Conservation (phyloP, 2,797 vertebrate genomes). For the Sphenopsis melanotis region DNA sequence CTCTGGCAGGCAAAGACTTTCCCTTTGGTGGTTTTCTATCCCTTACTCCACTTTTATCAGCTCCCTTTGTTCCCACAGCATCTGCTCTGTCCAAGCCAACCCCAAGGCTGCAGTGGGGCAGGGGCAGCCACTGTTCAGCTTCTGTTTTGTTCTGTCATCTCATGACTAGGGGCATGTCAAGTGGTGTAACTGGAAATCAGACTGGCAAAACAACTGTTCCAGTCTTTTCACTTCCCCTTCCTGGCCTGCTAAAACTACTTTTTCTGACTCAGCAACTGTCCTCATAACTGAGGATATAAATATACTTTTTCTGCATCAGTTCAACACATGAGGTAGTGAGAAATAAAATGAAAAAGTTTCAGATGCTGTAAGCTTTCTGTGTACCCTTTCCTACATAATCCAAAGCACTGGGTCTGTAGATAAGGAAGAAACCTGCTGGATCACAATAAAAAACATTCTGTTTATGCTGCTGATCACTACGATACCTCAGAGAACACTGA, state of each 20-base stretch:
- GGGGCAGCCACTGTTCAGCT: not conserved
- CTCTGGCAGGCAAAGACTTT: not conserved
- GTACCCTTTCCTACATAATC: not conserved
- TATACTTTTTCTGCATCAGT: not conserved
- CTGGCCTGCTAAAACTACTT: not conserved
- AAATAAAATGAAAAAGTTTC: not conserved
- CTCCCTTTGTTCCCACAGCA: not conserved
- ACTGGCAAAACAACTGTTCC: not conserved
- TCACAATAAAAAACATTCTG: not conserved
- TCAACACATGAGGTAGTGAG: not conserved
- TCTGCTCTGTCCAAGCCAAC: not conserved
- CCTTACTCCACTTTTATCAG: not conserved
- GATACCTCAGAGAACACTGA: not conserved
- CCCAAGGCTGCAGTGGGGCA: not conserved
- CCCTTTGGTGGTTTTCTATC: not conserved
- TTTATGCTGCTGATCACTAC: not conserved
- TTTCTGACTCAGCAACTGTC: not conserved
- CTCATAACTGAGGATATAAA: not conserved
- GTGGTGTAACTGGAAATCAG: not conserved
- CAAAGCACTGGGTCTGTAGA: not conserved
- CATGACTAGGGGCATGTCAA: not conserved
- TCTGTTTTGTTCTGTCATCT: not conserved
- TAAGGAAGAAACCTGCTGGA: not conserved
- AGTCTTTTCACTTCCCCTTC: not conserved
- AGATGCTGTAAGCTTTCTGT: not conserved